Percentiles rank a stretch among this genome's conserved stretches.
These are phyloP conservation scores for Dermatophagoides farinae DNA, from an alignment of 1,140 invertebrate genomes.

Conservation along the genomic window DNA sequence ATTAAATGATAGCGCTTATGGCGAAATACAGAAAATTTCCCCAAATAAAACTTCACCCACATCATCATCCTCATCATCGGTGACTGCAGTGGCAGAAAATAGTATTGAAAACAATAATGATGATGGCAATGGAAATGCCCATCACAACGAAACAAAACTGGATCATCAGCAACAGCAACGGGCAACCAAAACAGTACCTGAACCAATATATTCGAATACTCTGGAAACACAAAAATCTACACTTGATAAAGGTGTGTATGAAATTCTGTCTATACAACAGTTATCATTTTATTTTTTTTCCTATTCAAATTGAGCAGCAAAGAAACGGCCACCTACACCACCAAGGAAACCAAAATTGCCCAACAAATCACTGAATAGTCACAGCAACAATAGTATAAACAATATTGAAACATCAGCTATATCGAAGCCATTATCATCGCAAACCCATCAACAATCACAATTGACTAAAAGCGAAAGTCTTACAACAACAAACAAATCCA, in stretches of 20 bases:
- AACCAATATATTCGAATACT: slow-evolving; percentile 9
- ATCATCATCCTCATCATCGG: neutral
- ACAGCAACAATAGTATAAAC: neutral
- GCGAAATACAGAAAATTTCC: neutral
- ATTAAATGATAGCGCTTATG: slow-evolving; percentile 12
- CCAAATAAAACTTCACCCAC: neutral
- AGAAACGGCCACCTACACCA: slow-evolving; percentile 15
- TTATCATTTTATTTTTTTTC: slow-evolving; percentile 1
- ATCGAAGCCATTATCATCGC: neutral
- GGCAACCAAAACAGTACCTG: neutral
- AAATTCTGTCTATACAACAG: neutral
- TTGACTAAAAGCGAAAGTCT: neutral
- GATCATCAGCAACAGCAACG: neutral
- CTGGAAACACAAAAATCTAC: neutral
- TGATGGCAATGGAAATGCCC: neutral
- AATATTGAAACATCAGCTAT: neutral
- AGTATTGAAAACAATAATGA: neutral
- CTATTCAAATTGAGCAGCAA: neutral
- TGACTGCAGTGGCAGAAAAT: neutral
- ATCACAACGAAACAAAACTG: neutral
- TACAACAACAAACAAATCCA: neutral
- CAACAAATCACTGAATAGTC: neutral
- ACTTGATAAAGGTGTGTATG: slow-evolving; percentile 1
- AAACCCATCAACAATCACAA: neutral
- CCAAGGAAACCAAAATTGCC: slow-evolving; percentile 13